Evolutionary conservation across 2,888 invertebrate species (phyloP).

Genomic region (Acronicta alni): DNA sequence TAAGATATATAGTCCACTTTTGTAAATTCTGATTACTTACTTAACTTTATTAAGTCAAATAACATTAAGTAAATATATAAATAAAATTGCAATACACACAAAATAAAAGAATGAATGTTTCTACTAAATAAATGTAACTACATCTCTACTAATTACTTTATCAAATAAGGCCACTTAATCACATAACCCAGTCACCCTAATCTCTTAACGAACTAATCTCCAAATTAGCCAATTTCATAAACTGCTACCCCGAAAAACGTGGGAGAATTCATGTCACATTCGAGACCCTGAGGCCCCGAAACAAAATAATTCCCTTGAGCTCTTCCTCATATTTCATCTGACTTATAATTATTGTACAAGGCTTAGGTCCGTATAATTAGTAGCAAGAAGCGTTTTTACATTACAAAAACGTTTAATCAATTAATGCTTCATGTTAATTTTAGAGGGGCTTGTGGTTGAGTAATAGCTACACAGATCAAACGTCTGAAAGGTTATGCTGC

Average conservation of each 20-base stretch:
- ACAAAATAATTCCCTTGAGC: slow-evolving; percentile 47
- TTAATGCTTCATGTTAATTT: no score
- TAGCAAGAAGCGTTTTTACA: slow-evolving; percentile 42
- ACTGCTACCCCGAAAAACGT: slow-evolving; percentile 34
- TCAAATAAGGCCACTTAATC: slow-evolving; percentile 18
- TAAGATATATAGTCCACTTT: no score
- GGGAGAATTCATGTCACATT: slow-evolving; percentile 47
- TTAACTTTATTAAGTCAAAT: no score
- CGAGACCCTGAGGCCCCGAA: slow-evolving; percentile 33
- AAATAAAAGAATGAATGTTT: background rate
- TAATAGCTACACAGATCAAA: no score
- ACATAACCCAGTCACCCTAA: slow-evolving; percentile 20
- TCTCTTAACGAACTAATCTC: slow-evolving; percentile 46
- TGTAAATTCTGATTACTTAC: no score
- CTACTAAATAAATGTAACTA: slow-evolving; percentile 3
- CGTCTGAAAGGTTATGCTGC: no score
- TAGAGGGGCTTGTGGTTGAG: no score
- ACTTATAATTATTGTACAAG: slow-evolving; percentile 53
- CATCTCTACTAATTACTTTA: slow-evolving; percentile 11
- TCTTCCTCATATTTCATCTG: slow-evolving; percentile 50
- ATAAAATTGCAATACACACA: background rate
- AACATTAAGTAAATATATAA: no score
- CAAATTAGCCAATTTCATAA: slow-evolving; percentile 49
- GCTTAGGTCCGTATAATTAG: slow-evolving; percentile 47
- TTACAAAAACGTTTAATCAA: slow-evolving; percentile 45